Conservation (phyloP, 2,113 vertebrate species). For the Mustelus asterias region DNA sequence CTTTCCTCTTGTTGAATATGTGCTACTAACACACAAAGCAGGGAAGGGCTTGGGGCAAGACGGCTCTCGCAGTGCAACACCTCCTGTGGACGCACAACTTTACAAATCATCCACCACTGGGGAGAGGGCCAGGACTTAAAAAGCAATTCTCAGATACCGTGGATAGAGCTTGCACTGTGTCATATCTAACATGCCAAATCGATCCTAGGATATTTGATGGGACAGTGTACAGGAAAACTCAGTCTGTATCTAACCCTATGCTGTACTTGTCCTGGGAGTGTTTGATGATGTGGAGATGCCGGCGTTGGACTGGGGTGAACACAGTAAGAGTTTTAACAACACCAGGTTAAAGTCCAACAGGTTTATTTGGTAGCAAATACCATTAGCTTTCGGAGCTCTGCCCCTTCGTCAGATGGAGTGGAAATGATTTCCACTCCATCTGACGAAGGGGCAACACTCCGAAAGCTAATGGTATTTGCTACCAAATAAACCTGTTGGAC, state of each 20-base stretch:
- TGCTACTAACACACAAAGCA: slow-evolving; percentile 13
- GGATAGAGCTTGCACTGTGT: background rate
- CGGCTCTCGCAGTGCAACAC: background rate
- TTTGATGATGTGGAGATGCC: too few relatives aligned
- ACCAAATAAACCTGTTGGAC: too few relatives aligned
- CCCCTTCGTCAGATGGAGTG: too few relatives aligned
- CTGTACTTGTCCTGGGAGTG: too few relatives aligned
- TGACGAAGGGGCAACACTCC: too few relatives aligned
- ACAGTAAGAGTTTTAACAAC: too few relatives aligned
- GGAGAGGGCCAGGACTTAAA: background rate
- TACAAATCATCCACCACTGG: background rate
- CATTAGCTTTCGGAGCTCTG: too few relatives aligned
- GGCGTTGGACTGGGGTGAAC: too few relatives aligned
- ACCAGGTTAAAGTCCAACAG: too few relatives aligned
- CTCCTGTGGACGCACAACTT: background rate
- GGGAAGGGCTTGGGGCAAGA: background rate
- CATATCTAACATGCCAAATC: background rate
- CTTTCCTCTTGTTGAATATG: background rate
- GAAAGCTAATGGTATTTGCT: too few relatives aligned
- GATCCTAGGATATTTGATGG: background rate
- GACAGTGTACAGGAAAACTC: background rate
- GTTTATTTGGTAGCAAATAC: too few relatives aligned
- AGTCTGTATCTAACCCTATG: background rate
- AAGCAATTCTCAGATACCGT: background rate
- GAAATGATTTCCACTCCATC: too few relatives aligned